Conservation (phyloP, 2,113 vertebrate species). For the Ciconia boyciana region DNA sequence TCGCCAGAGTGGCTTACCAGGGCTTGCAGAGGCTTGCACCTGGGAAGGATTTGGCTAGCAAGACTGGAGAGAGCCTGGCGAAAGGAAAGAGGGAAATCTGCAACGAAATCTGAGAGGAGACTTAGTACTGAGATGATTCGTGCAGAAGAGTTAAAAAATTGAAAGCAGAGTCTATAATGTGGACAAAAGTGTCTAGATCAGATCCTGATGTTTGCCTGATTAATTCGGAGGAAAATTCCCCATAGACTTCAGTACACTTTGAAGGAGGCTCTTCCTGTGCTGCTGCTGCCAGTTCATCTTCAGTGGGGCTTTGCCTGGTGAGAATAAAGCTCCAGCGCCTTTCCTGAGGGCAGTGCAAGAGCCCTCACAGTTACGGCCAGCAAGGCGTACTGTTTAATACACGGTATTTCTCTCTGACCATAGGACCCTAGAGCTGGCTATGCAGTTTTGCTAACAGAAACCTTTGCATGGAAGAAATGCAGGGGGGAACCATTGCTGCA, state of each 20-base stretch:
- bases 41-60: neutral
- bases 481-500: neutral
- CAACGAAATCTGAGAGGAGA: neutral
- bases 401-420: fast-evolving
- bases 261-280: neutral
- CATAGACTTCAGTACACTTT: fast-evolving
- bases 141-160: neutral
- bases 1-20: neutral
- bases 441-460: neutral
- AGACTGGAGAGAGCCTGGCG: too few species aligned
- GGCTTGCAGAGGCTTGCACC: neutral
- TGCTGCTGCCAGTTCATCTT: neutral
- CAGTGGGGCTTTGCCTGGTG: neutral
- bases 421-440: neutral
- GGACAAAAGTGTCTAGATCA: neutral
- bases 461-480: neutral
- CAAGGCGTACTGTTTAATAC: fast-evolving
- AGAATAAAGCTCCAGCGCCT: neutral
- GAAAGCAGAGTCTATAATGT: neutral
- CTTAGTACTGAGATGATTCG: neutral
- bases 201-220: neutral
- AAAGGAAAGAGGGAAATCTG: neutral
- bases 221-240: neutral
- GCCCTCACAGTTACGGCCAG: neutral
- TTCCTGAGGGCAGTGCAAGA: neutral